Base-by-base conservation (phyloP, 2,113 vertebrate species). In the Chloebia gouldiae region DNA sequence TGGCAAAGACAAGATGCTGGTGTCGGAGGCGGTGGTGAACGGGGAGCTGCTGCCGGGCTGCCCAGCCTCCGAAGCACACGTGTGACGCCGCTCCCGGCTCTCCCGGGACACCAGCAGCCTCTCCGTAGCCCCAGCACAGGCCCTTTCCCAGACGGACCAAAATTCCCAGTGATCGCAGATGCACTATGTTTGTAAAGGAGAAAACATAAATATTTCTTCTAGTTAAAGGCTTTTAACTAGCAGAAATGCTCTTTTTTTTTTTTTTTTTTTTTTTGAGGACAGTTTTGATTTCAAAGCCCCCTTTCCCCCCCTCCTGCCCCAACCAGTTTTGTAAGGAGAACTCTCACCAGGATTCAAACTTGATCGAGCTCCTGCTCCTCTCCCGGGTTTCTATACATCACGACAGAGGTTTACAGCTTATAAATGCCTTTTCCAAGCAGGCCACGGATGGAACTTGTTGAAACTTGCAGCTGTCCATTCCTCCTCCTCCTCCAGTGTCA, bases 41-140 rank as follows among this genome's bases (percentile, higher is more conserved):
- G 99, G 99, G 94, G 99, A 99, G 97, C 97, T 99, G 88, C 98
- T 99, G 82, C 99, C 99, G 0, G 99, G 99, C 77, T 98, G 98
- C 78, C 98, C 99, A 0, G 97, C 98, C 68, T 97, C 98, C 1
- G 99, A 99, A 94, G 99, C 99, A 2, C 98, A 98, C 95, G 98
- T 99, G 95, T 99, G 97, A 98, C 81, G 31, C 30, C 23, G 2
- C 24, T 45, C 28, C 3, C 78, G 3, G 33, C 90, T 19, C 66
- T 37, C 81, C 15, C 9, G 12, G 31, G 17, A 86, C 95, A 96
- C 95, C 97, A 93, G 92, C 96, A 92, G 89, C 94, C 73, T 82
- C 92, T 85, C 44, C 27, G 0, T 3, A 73, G 81, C 79, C 91
- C 86, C 81, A 94, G 81, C 93, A 80, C 83, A 88, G 86, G 40